Evolutionary conservation across 2,797 vertebrate species (phyloP).

Genomic region (Capromys pilorides): DNA sequence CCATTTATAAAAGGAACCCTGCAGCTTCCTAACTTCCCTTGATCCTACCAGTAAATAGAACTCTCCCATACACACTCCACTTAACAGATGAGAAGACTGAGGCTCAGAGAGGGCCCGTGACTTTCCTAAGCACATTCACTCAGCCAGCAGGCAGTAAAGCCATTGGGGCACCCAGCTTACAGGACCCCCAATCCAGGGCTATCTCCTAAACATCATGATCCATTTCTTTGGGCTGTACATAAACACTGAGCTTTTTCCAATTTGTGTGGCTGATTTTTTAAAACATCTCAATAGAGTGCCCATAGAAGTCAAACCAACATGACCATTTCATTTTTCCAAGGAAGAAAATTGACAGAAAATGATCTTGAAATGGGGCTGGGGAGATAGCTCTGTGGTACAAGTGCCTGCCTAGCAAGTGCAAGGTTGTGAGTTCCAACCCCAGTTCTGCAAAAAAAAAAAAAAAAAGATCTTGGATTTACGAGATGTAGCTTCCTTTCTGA

Average conservation of each 20-base stretch:
- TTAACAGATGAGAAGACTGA: background rate
- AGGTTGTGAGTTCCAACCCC: too few relatives aligned
- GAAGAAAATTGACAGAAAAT: slow-evolving; percentile 6
- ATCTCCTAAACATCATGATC: background rate
- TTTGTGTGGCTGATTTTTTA: background rate
- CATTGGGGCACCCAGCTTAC: background rate
- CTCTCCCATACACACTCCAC: background rate
- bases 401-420: too few relatives aligned
- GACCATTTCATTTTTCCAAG: background rate
- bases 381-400: too few relatives aligned
- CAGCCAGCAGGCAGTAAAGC: background rate
- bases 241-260: background rate
- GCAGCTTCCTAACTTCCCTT: background rate
- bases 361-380: too few relatives aligned
- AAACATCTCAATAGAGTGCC: background rate
- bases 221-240: background rate
- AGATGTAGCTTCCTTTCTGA: background rate
- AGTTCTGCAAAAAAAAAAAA: too few relatives aligned
- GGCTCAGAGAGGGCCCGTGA: background rate
- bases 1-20: background rate
- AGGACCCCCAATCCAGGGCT: background rate
- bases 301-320: background rate
- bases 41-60: background rate
- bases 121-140: background rate
- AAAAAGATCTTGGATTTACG: background rate